A percentile compares a stretch with the other conserved stretches of the same genome.
Evolutionary conservation across 2,113 vertebrate genomes (phyloP).

Genomic region (Corythoichthys haematopterus): DNA sequence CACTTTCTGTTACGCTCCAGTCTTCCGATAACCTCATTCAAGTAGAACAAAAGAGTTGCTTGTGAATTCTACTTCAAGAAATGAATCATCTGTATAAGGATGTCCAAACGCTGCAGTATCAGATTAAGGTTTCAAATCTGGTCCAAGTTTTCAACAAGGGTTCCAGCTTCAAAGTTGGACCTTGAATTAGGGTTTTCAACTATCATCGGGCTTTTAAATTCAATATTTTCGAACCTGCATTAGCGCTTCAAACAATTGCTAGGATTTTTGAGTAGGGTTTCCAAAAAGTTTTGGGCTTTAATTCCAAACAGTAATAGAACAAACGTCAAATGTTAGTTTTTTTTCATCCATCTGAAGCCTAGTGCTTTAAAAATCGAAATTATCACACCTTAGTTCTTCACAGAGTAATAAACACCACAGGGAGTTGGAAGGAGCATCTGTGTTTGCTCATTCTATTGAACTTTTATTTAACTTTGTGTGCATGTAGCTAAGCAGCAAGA

Average conservation of each 20-base stretch:
- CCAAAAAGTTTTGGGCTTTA: neutral
- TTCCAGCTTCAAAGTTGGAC: neutral
- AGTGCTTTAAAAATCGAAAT: neutral
- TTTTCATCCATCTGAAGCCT: neutral
- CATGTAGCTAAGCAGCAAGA: constrained; percentile 83
- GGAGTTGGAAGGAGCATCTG: constrained; percentile 12
- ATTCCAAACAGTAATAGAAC: neutral
- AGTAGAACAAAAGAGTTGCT: constrained; percentile 14
- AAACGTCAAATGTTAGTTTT: neutral
- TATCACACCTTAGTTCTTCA: constrained; percentile 17
- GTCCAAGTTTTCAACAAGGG: neutral
- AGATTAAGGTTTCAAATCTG: neutral
- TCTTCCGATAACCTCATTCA: constrained; percentile 1
- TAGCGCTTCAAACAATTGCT: neutral
- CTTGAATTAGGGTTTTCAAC: neutral
- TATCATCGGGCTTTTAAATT: neutral
- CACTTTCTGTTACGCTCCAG: constrained; percentile 1
- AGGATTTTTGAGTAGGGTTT: neutral
- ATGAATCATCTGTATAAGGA: neutral
- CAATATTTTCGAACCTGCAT: neutral
- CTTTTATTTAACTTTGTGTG: constrained; percentile 10
- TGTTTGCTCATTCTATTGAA: neutral
- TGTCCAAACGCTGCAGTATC: neutral
- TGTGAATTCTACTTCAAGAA: constrained; percentile 17
- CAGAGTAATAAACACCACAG: constrained; percentile 11